A percentile compares a stretch with the other conserved stretches of the same genome.
These are phyloP conservation scores for Nephrotoma appendiculata DNA, from an alignment of 2,888 invertebrate species.

Conservation along the genomic window DNA sequence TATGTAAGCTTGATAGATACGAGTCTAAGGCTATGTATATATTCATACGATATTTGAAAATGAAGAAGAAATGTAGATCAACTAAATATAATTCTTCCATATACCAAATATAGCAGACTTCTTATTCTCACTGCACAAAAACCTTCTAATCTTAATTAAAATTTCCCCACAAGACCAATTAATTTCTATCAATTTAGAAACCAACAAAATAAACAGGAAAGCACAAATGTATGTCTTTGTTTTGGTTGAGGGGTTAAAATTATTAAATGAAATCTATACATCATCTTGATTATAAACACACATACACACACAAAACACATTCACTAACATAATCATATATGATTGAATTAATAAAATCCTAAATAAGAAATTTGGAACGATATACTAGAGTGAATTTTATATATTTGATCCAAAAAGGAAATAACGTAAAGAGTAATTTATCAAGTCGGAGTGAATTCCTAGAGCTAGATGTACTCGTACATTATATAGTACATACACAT, in stretches of 20 bases:
- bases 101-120: too few species aligned
- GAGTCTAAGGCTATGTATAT: too few species aligned
- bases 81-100: too few species aligned
- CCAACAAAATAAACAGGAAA: neutral
- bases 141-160: neutral
- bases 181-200: neutral
- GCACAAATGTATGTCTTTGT: neutral
- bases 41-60: too few species aligned
- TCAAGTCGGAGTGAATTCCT: neutral
- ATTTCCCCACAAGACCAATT: neutral
- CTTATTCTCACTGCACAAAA: too few species aligned
- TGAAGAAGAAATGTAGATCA: too few species aligned
- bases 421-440: neutral
- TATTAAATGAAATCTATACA: neutral
- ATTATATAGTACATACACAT: neutral
- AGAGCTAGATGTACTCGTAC: neutral
- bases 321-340: neutral
- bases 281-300: neutral
- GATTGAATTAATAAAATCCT: neutral
- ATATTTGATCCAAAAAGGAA: neutral
- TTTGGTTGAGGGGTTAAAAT: neutral
- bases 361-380: neutral
- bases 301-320: neutral
- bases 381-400: neutral
- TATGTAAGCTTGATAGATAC: too few species aligned